A percentile compares a stretch with the other conserved stretches of the same genome.
Conservation (phyloP, 1,140 invertebrate genomes). For the Lepidurus apus region DNA sequence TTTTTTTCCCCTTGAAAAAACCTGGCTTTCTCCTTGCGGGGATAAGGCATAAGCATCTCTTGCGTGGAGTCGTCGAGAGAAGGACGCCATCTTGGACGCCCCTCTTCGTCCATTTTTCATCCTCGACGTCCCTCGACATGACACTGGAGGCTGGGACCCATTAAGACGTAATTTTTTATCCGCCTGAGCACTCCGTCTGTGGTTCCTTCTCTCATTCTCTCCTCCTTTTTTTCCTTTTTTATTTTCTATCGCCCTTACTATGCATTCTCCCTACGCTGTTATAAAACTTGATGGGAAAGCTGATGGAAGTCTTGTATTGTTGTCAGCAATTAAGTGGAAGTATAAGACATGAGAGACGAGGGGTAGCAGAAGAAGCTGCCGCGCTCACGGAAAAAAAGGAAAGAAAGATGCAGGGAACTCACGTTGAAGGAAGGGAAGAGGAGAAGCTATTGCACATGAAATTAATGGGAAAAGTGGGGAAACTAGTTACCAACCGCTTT, state of each 20-base stretch:
- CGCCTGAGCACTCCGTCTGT: not conserved
- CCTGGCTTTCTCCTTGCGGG: not conserved
- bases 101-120: constrained; percentile 3
- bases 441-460: constrained; percentile 11
- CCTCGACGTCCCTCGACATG: constrained; percentile 6
- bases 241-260: not conserved
- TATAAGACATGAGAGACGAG: not conserved
- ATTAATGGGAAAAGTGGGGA: constrained; percentile 21
- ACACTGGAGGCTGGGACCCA: not conserved
- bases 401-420: constrained; percentile 20
- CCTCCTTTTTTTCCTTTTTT: not conserved
- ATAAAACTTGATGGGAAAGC: constrained; percentile 1
- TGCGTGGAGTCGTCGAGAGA: not conserved
- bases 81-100: constrained; percentile 5
- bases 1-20: not conserved
- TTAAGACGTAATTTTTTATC: not conserved
- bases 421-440: not conserved
- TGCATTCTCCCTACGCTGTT: not conserved
- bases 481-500: constrained; percentile 13
- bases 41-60: constrained; percentile 5
- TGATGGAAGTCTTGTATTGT: constrained; percentile 22
- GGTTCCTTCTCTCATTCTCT: not conserved
- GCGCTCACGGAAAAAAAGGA: not conserved
- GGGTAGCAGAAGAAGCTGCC: not conserved
- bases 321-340: constrained; percentile 13